phyloP scores from a whole-genome alignment of 1,140 invertebrate genomes.

The Sweltsa coloradensis region DNA sequence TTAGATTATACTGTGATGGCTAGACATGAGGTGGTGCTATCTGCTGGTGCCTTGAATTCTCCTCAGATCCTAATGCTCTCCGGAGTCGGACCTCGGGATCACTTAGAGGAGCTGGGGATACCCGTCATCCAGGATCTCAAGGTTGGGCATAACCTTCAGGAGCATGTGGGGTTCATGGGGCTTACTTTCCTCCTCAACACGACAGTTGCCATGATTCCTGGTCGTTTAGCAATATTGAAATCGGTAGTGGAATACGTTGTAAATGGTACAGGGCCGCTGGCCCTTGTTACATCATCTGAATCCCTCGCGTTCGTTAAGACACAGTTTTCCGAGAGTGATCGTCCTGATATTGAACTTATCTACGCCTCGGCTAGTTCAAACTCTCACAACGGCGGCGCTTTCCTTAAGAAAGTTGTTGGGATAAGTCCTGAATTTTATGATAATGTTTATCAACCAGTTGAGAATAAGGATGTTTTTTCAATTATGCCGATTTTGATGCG shows the following conservation, averaged over 20 bases:
- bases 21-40: slow-evolving; percentile 70
- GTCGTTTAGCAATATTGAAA: neutral
- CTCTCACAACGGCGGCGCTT: too few species aligned
- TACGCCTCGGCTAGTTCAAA: slow-evolving; percentile 9
- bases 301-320: slow-evolving; percentile 13
- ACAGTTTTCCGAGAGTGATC: too few species aligned
- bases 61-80: slow-evolving; percentile 87
- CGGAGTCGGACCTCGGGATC: slow-evolving; percentile 71
- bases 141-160: slow-evolving; percentile 75
- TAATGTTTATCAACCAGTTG: too few species aligned
- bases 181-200: slow-evolving; percentile 40
- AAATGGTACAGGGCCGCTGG: slow-evolving; percentile 18
- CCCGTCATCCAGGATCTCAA: slow-evolving; percentile 29
- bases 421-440: too few species aligned
- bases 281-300: neutral
- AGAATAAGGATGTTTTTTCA: too few species aligned
- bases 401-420: too few species aligned
- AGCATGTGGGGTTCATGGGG: slow-evolving; percentile 56
- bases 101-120: slow-evolving; percentile 48
- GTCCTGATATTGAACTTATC: too few species aligned
- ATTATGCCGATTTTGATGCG: slow-evolving; percentile 22
- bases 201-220: slow-evolving; percentile 10
- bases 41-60: slow-evolving; percentile 78
- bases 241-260: slow-evolving; percentile 12
- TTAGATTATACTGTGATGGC: slow-evolving; percentile 57